Evolutionary conservation across 2,113 vertebrate genomes (phyloP).

Genomic region (Eonycteris spelaea): DNA sequence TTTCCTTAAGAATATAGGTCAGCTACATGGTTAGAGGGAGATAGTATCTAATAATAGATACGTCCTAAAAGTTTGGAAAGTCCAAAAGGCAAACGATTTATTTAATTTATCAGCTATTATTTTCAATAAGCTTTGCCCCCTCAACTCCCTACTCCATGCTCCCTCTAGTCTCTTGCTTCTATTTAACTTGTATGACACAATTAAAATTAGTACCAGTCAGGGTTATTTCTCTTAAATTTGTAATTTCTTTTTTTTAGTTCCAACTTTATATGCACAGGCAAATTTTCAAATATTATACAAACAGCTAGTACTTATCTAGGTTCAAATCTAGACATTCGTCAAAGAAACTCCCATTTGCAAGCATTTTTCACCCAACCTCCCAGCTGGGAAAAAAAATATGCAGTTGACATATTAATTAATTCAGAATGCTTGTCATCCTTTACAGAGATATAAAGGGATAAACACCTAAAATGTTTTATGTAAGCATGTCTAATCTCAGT

Average conservation of each 20-base stretch:
- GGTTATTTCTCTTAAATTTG: background rate
- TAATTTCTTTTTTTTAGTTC: background rate
- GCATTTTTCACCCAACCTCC: background rate
- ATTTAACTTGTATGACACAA: background rate
- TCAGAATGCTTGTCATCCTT: background rate
- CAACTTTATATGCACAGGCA: background rate
- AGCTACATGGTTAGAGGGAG: background rate
- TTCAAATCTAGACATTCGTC: background rate
- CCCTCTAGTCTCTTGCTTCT: background rate
- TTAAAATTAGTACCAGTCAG: background rate
- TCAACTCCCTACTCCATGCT: too few relatives aligned
- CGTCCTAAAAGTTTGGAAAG: background rate
- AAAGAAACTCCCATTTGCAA: background rate
- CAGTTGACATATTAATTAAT: background rate
- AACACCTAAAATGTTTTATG: background rate
- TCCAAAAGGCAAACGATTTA: background rate
- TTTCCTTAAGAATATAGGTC: conserved; percentile 24
- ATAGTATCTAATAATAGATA: background rate
- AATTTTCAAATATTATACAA: background rate
- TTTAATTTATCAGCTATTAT: background rate
- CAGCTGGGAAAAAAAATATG: background rate
- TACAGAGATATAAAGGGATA: background rate
- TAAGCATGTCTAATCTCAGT: background rate
- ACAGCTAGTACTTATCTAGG: background rate
- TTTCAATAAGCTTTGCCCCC: background rate